phyloP scores from a whole-genome alignment of 2,797 vertebrate species.

The Menidia menidia region DNA sequence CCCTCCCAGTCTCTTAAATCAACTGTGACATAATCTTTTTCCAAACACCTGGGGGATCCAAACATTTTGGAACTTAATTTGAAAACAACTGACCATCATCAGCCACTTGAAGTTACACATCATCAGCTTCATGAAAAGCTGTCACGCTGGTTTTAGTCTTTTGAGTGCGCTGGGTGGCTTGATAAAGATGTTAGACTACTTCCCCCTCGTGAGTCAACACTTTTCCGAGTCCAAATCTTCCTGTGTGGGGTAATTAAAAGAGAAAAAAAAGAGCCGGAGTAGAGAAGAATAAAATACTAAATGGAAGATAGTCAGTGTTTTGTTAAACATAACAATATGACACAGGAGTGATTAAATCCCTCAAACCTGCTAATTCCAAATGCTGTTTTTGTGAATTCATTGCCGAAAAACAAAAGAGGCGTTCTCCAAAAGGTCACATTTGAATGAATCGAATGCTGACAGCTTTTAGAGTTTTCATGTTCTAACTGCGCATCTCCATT shows the following conservation, averaged over 20 bases:
- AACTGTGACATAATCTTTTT: conserved; percentile 27
- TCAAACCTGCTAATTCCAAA: neutral
- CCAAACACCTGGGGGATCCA: conserved; percentile 21
- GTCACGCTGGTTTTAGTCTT: conserved; percentile 25
- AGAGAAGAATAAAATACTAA: neutral
- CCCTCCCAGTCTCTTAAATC: conserved; percentile 11
- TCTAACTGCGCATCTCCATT: conserved; percentile 17
- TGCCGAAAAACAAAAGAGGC: neutral
- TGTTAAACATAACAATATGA: conserved; percentile 2
- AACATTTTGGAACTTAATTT: conserved; percentile 32
- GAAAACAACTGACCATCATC: conserved; percentile 27
- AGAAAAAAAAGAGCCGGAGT: neutral
- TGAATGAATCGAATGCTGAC: conserved; percentile 3
- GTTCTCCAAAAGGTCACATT: neutral
- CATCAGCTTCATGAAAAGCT: conserved; percentile 39
- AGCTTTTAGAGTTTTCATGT: conserved; percentile 9
- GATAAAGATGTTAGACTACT: conserved; percentile 6
- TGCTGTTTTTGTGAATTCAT: conserved; percentile 1
- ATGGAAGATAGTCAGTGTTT: neutral
- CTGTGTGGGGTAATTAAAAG: neutral
- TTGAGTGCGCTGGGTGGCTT: conserved; percentile 9
- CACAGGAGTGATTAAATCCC: conserved; percentile 12
- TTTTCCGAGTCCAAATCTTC: neutral
- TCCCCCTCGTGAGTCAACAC: neutral
- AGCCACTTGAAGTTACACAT: conserved; percentile 32